A percentile compares a stretch with the other conserved stretches of the same genome.
Conservation (phyloP, 2,888 invertebrate genomes). For the Cremastinae sp. region DNA sequence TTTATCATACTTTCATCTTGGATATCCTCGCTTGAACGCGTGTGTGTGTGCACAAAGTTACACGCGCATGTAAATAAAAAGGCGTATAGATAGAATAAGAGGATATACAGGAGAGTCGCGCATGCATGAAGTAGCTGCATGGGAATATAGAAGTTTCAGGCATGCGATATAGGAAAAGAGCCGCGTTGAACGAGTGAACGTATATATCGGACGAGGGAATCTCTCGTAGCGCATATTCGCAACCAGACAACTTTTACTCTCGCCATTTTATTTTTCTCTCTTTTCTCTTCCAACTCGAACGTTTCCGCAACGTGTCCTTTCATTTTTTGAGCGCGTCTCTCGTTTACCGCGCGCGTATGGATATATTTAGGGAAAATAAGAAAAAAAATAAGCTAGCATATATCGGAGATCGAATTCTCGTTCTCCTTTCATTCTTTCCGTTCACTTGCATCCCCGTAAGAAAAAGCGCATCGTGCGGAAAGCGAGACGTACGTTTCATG, state of each 20-base stretch:
- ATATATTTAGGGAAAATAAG: neutral
- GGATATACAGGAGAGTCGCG: no score
- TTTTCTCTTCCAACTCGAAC: conserved; percentile 32
- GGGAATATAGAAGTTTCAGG: conserved; percentile 17
- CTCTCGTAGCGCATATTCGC: conserved; percentile 53
- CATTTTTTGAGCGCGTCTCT: conserved; percentile 1
- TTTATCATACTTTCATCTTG: conserved; percentile 43
- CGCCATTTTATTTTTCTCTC: conserved; percentile 36
- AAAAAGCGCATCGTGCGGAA: conserved; percentile 15
- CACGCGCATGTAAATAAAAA: conserved; percentile 12
- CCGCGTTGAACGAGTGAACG: conserved; percentile 44
- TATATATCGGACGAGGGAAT: conserved; percentile 52
- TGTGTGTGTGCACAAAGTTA: conserved; percentile 10
- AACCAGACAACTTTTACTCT: conserved; percentile 41
- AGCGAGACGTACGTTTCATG: conserved; percentile 28
- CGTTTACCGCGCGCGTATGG: conserved; percentile 17
- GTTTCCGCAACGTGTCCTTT: conserved; percentile 31
- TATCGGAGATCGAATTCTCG: conserved; percentile 39
- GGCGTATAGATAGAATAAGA: no score
- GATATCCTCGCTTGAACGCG: conserved; percentile 31
- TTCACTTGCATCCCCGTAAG: conserved; percentile 2
- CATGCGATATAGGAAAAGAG: conserved; percentile 25
- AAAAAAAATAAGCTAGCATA: conserved; percentile 40
- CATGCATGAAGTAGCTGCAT: conserved; percentile 24
- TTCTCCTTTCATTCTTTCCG: conserved; percentile 26